Base-by-base conservation (phyloP, 30 jellyfish, hydroid and myxozoan genomes). In the Haliclystus octoradiatus region DNA sequence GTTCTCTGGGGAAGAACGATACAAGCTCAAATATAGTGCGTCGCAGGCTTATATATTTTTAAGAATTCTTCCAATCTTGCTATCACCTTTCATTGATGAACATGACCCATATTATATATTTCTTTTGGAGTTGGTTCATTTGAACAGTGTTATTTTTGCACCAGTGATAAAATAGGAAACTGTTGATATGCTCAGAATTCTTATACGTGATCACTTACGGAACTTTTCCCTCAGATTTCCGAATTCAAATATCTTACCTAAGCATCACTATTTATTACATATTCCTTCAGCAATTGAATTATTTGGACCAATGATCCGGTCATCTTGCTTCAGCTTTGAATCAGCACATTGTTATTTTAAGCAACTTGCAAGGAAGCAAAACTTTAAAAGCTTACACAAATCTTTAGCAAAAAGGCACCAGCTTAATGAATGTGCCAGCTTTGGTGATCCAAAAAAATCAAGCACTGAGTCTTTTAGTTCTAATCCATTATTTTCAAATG, bases 401-500 rank as follows among this genome's bases (percentile, higher is more conserved):
- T 73, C 84, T 19, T 50, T 73, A 28, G 84, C 84, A 28, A 40
- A 62, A 34, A 50, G 84, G 40, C 63, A 64, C 76, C 84, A 73
- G 76, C 31, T 73, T 34, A 34, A 60, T 47, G 84, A 73, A 62
- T 73, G 84, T 52, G 23, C 68, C 50, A 57, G 62, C 31, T 73
- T 53, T 63, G 84, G 84, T 25, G 77, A 60, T 73, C 66, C 33
- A 23, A 32, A 35, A 30, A 78, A 73, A 51, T 26, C 71, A 2
- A 50, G 78, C n/a, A 25, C 30, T 19, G 57, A n/a, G n/a, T n/a
- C n/a, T n/a, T n/a, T n/a, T n/a, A n/a, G n/a, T n/a, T 40, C 19
- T 19, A 77, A 73, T 63, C 84, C 84, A 63, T 71, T 61, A 26
- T 73, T 73, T 63, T 61, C 84, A 19, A 63, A 77, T 23, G 78